phyloP scores from a whole-genome alignment of 2,888 invertebrate species.

The Limnephilus lunatus region DNA sequence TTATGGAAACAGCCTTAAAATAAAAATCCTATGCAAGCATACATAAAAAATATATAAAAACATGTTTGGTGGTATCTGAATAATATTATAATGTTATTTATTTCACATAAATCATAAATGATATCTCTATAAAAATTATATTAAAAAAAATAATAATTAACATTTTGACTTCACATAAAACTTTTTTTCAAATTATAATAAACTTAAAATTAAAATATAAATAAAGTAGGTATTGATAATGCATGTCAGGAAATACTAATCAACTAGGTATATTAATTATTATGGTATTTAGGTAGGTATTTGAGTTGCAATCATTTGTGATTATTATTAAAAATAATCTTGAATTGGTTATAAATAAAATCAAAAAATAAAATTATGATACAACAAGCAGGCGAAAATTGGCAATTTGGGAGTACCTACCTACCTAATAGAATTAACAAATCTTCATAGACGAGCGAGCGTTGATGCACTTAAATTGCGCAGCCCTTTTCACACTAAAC shows the following conservation, averaged over 20 bases:
- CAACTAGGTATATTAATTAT: slow-evolving; percentile 52
- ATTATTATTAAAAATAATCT: slow-evolving; percentile 8
- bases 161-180: neutral
- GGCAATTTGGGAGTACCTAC: slow-evolving; percentile 17
- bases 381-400: slow-evolving; percentile 32
- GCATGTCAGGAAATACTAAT: neutral
- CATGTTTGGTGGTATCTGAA: neutral
- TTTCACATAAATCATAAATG: slow-evolving; percentile 2
- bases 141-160: slow-evolving; percentile 41
- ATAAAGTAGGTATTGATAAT: neutral
- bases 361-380: neutral
- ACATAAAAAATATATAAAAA: slow-evolving; percentile 44
- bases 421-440: slow-evolving; percentile 19
- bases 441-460: neutral
- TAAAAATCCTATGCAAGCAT: slow-evolving; percentile 43
- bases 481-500: too few relatives aligned
- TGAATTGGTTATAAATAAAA: slow-evolving; percentile 5
- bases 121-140: neutral
- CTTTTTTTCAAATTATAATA: neutral
- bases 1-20: slow-evolving; percentile 33
- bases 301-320: neutral
- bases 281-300: slow-evolving; percentile 59
- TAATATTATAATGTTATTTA: neutral
- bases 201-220: neutral
- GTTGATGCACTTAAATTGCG: too few relatives aligned